Evolutionary conservation across 2,888 invertebrate species (phyloP).

Genomic region (Arctia plantaginis): DNA sequence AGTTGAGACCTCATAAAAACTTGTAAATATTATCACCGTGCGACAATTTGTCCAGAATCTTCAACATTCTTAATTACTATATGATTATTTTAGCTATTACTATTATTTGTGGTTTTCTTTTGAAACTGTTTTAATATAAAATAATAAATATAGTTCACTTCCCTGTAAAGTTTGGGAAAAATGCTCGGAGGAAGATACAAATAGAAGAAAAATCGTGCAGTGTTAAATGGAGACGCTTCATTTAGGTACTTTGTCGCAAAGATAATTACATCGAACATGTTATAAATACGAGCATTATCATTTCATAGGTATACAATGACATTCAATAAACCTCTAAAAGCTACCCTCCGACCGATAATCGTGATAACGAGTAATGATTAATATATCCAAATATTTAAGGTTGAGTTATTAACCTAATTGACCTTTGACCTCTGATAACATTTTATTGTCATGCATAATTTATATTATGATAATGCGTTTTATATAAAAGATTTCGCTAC

Average conservation of each 20-base stretch:
- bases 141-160: not conserved
- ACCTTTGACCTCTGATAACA: conserved; percentile 38
- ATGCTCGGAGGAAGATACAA: too few relatives aligned
- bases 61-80: not conserved
- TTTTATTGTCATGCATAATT: conserved; percentile 34
- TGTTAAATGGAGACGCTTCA: too few relatives aligned
- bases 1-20: conserved; percentile 9
- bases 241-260: too few relatives aligned
- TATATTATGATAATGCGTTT: conserved; percentile 24
- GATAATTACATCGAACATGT: too few relatives aligned
- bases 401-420: conserved; percentile 29
- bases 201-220: too few relatives aligned
- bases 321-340: conserved; percentile 39
- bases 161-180: too few relatives aligned
- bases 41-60: not conserved
- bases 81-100: not conserved
- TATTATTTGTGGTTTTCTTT: not conserved
- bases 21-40: not conserved
- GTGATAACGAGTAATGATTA: conserved; percentile 13
- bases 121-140: not conserved
- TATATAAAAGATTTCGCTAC: not conserved
- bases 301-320: conserved; percentile 23
- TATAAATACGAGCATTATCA: not conserved
- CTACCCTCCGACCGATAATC: conserved; percentile 20
- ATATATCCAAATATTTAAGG: conserved; percentile 25